Evolutionary conservation across 2,113 vertebrate genomes (phyloP), one percentile per base, ranked within the genome.

Genomic region (Sminthopsis crassicaudata): DNA sequence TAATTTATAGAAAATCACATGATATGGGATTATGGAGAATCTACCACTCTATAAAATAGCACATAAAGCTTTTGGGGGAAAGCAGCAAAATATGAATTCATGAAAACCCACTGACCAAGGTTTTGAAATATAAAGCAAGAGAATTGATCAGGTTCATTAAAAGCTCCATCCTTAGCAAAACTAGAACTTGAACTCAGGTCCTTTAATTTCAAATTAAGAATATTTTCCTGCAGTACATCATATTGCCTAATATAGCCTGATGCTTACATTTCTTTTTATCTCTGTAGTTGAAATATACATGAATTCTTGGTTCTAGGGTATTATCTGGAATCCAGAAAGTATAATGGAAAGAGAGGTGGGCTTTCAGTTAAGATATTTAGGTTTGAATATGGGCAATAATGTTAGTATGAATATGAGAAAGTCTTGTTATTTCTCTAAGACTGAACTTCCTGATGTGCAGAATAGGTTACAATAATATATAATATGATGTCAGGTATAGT

Each of bases 221-320:
- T 51, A 11, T 36, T 96, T 94, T 89, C 50, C 94, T 2, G 95
- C 48, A 91, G 23, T 42, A 84, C 46, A 10, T 25, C 84, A 92
- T 93, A 2, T 57, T n/a, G 60, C 60, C 30, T 67, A 52, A 14
- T 53, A 91, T 14, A 46, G 7, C 25, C 36, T 50, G 9, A 19
- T 22, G 92, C 4, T 89, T 25, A 8, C 27, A 22, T 93, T 25
- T 51, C 22, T 96, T 22, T 4, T n/a, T 24, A 16, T 52, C 57
- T 8, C 50, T 36, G 30, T 1, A 84, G 12, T 94, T 57, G 88
- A 30, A 95, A 51, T 0, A 0, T 96, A 84, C 0, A 16, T 94
- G 76, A 89, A 94, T 93, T 91, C 60, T 95, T 51, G 94, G 57
- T 91, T n/a, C 91, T 42, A 89, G 92, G 22, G 30, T 67, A 48